A percentile compares a stretch with the other conserved stretches of the same genome.
Evolutionary conservation across 2,888 invertebrate species (phyloP).

Genomic region (Oligia strigilis): DNA sequence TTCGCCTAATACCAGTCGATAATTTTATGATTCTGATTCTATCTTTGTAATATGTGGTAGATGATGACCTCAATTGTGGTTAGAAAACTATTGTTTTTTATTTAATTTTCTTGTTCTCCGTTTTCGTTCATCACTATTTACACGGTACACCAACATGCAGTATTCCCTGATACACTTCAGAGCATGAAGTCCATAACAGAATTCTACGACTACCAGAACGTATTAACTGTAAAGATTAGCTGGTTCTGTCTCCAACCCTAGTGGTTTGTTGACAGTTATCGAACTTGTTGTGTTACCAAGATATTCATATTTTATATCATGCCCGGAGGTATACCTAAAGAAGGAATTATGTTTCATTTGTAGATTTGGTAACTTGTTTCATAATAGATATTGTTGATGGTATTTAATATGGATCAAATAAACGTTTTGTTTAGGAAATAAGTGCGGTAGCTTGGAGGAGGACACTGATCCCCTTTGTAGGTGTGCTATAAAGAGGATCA

Average conservation of each 20-base stretch:
- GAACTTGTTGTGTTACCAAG: slow-evolving; percentile 10
- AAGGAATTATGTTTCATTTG: slow-evolving; percentile 17
- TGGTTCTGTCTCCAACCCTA: neutral
- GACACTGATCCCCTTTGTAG: too few relatives aligned
- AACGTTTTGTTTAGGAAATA: neutral
- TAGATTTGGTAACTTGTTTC: slow-evolving; percentile 26
- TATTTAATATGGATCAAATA: slow-evolving; percentile 1
- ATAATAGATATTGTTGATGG: slow-evolving; percentile 10
- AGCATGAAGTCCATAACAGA: neutral
- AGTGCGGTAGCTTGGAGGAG: neutral
- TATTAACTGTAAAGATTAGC: neutral
- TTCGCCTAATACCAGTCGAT: neutral
- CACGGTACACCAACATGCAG: neutral
- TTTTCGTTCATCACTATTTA: neutral
- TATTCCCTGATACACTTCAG: neutral
- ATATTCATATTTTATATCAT: slow-evolving; percentile 32
- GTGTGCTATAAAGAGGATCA: neutral
- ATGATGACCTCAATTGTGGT: neutral
- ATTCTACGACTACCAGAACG: neutral
- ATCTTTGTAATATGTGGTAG: neutral
- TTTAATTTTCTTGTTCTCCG: neutral
- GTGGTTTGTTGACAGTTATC: slow-evolving; percentile 12
- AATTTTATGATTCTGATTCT: neutral
- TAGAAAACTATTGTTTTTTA: neutral
- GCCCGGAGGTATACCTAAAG: too few relatives aligned